Evolutionary conservation across 2,797 vertebrate genomes (phyloP), one percentile per base, ranked within the genome.

Genomic region (Taeniopygia guttata): DNA sequence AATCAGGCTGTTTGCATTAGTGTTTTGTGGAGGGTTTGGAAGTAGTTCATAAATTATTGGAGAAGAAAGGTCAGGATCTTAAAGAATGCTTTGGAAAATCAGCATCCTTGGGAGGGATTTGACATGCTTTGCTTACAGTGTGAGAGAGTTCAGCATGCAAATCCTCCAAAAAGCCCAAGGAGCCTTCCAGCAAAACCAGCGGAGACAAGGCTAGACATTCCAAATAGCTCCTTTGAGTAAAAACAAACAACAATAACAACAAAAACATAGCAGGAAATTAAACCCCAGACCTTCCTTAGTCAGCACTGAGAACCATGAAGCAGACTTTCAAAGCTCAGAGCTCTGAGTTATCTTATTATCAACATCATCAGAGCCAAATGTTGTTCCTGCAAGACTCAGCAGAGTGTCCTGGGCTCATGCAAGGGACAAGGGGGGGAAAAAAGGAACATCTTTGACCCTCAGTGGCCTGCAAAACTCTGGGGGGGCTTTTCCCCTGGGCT

Each of bases 41-140:
- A 76, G 67, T 23, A 45, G 73, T 55, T 90, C 77, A 86, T 91
- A 89, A 94, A 88, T 96, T 92, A 76, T 21, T 40, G 17, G 76
- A 96, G 87, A 91, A 84, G 79, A 87, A 95, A 91, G 87, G 85
- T 87, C 94, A 88, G n/a, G n/a, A 63, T 95, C 16, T 81, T 73
- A 73, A 91, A 56, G 76, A 93, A 79, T 66, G 63, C 85, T 95
- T 94, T 81, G 83, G 94, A 92, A 95, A 94, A 92, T 63, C 87
- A 76, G 70, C 63, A 88, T 94, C 54, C 87, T 79, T 58, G 81
- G 69, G 87, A 94, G 86, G 75, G 84, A 68, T 89, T 94, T 89
- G 84, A 89, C 72, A 78, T 0, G 2, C 86, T 95, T 83, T 94
- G 68, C 92, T 94, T 93, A 78, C 68, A 68, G 48, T 22, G 60